Evolutionary conservation across 2,113 vertebrate species (phyloP).

Genomic region (Pitta sordida): DNA sequence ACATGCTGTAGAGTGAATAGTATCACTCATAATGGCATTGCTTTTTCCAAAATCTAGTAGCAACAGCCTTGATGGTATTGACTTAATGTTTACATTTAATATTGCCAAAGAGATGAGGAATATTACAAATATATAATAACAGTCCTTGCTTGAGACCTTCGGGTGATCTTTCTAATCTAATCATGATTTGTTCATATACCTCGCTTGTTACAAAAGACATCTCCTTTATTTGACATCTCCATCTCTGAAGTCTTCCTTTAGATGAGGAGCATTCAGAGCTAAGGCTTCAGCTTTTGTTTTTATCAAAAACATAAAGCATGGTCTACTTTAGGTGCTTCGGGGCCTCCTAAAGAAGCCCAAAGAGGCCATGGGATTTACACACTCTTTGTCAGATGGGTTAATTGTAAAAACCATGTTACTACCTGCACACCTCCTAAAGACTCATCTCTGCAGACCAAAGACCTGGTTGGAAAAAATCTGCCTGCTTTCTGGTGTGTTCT

Average conservation of each 20-base stretch:
- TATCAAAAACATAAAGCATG: fast-evolving
- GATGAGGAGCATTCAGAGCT: background rate
- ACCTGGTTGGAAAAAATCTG: background rate
- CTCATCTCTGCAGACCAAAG: background rate
- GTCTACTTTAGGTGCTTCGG: background rate
- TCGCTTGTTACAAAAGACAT: background rate
- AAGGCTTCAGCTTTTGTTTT: background rate
- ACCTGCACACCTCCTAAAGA: background rate
- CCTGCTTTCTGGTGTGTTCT: background rate
- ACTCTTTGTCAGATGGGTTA: background rate
- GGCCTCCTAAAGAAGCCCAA: background rate
- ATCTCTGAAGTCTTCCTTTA: background rate
- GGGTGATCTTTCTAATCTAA: background rate
- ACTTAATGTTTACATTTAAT: background rate
- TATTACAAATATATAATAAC: background rate
- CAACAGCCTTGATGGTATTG: background rate
- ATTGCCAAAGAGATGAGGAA: background rate
- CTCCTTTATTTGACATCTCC: background rate
- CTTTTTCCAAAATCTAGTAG: background rate
- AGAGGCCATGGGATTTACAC: background rate
- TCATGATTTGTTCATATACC: background rate
- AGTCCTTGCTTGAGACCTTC: background rate
- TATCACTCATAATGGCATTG: background rate
- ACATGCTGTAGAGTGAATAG: background rate
- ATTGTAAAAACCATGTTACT: background rate